Conservation (phyloP, 2,888 invertebrate genomes). For the Hydriomena furcata region DNA sequence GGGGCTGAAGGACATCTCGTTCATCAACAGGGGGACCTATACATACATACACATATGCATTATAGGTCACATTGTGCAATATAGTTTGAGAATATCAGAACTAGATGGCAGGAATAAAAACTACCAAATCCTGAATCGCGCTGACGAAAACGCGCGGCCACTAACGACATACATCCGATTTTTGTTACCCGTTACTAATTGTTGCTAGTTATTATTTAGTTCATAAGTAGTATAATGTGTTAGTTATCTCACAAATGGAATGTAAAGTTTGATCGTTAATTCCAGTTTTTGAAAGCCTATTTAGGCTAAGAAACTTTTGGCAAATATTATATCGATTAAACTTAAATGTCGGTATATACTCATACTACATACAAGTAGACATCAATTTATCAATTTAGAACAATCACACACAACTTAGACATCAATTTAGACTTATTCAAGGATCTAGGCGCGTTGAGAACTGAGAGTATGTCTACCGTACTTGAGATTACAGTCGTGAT, state of each 20-base stretch:
- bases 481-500: too few relatives aligned
- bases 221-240: constrained; percentile 1
- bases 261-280: too few relatives aligned
- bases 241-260: too few relatives aligned
- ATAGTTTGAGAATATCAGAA: constrained; percentile 1
- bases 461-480: too few relatives aligned
- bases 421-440: too few relatives aligned
- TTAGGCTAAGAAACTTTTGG: too few relatives aligned
- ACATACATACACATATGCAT: background rate
- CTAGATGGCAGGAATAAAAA: constrained; percentile 6
- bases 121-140: background rate
- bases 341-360: too few relatives aligned
- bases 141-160: constrained; percentile 1
- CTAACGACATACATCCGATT: background rate
- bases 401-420: too few relatives aligned
- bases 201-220: background rate
- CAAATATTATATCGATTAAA: too few relatives aligned
- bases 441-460: too few relatives aligned
- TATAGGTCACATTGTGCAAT: background rate
- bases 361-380: too few relatives aligned
- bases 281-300: background rate
- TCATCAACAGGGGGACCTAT: constrained; percentile 2
- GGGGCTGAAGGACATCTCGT: background rate
- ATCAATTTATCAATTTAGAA: too few relatives aligned
- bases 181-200: background rate